Conservation (phyloP, 2,888 invertebrate species). For the Microdon myrmicae region DNA sequence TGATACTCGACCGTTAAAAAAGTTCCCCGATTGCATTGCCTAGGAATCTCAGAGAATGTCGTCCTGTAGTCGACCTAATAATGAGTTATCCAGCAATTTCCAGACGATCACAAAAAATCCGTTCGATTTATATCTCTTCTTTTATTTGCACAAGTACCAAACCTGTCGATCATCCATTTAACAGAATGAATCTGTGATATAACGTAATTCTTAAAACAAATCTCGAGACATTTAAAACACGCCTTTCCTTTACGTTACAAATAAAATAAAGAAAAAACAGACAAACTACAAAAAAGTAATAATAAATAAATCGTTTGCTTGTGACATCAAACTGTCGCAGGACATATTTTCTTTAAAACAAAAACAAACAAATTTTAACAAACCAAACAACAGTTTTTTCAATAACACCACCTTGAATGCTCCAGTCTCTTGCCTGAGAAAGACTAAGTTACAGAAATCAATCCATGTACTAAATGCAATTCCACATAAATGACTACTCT, state of each 20-base stretch:
- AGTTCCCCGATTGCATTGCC: no score
- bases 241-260: neutral
- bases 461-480: conserved; percentile 34
- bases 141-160: no score
- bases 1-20: no score
- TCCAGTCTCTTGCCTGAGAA: conserved; percentile 32
- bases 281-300: neutral
- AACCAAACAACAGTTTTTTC: neutral
- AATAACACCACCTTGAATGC: neutral
- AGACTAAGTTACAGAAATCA: conserved; percentile 53
- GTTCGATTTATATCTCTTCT: no score
- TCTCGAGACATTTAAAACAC: neutral
- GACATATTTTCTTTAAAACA: neutral
- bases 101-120: neutral
- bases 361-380: neutral
- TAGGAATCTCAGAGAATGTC: no score
- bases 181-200: conserved; percentile 20
- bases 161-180: no score
- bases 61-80: no score
- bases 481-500: conserved; percentile 29
- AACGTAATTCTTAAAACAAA: conserved; percentile 4
- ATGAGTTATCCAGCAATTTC: neutral
- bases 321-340: no score
- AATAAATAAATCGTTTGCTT: no score
- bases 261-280: neutral